A percentile compares a stretch with the other conserved stretches of the same genome.
These are phyloP conservation scores for Cyphomyrus plagiostoma DNA, from an alignment of 2,113 vertebrate genomes.

Conservation along the genomic window DNA sequence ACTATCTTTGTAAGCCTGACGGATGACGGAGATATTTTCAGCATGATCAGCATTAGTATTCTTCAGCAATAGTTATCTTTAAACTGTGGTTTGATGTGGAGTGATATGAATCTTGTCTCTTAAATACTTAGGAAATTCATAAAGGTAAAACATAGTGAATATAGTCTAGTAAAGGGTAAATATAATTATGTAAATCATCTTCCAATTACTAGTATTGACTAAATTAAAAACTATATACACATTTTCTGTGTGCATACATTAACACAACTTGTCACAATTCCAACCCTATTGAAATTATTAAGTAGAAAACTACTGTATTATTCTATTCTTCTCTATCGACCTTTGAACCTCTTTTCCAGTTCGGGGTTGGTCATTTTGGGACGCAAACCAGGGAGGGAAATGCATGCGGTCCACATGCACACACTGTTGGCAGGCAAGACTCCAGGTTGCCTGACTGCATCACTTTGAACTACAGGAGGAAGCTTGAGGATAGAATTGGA, in stretches of 20 bases:
- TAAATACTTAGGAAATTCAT: background rate
- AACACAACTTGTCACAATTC: background rate
- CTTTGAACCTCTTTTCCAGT: background rate
- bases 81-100: background rate
- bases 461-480: background rate
- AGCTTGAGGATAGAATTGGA: background rate
- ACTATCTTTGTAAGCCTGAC: background rate
- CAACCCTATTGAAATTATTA: background rate
- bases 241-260: background rate
- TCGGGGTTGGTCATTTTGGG: background rate
- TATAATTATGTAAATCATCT: background rate
- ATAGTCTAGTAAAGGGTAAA: background rate
- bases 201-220: background rate
- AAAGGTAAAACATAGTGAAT: background rate
- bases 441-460: background rate
- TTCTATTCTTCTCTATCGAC: background rate
- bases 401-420: background rate
- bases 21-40: background rate
- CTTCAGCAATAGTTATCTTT: background rate
- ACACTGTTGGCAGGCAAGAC: background rate
- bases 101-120: background rate
- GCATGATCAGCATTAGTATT: background rate
- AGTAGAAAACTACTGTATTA: background rate
- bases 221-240: background rate
- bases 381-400: background rate